phyloP scores from a whole-genome alignment of 2,888 invertebrate species.

The Amblyjoppa fuscipennis region DNA sequence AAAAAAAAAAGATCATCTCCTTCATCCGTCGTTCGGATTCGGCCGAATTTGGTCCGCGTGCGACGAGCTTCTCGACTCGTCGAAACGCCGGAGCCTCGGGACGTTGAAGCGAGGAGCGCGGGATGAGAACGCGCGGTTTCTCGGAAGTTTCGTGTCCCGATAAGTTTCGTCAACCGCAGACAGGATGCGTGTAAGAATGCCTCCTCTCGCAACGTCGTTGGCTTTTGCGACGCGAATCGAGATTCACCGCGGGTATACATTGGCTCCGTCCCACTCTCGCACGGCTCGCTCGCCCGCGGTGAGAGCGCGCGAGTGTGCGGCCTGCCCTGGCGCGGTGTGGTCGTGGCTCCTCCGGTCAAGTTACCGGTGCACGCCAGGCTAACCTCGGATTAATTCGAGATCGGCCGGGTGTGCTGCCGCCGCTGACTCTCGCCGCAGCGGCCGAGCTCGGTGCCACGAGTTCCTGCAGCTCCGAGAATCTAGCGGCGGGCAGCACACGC shows the following conservation, averaged over 20 bases:
- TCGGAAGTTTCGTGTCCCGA: slow-evolving; percentile 83
- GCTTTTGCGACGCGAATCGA: slow-evolving; percentile 45
- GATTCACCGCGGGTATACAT: slow-evolving; percentile 29
- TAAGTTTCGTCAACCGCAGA: slow-evolving; percentile 84
- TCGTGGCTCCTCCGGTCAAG: slow-evolving; percentile 77
- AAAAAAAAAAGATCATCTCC: neutral
- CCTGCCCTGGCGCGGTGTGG: slow-evolving; percentile 70
- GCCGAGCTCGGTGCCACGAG: slow-evolving; percentile 17
- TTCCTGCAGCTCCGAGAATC: slow-evolving; percentile 3
- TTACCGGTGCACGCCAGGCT: slow-evolving; percentile 78
- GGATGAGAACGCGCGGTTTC: slow-evolving; percentile 73
- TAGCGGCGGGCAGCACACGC: neutral
- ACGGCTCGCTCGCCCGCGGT: neutral
- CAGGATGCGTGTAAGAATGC: slow-evolving; percentile 83
- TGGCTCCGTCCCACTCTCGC: slow-evolving; percentile 21
- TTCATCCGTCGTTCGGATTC: slow-evolving; percentile 33
- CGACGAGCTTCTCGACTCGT: slow-evolving; percentile 22
- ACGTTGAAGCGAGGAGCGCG: slow-evolving; percentile 49
- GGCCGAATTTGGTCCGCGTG: slow-evolving; percentile 59
- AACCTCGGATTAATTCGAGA: slow-evolving; percentile 82
- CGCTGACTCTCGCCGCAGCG: slow-evolving; percentile 18
- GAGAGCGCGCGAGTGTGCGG: slow-evolving; percentile 47
- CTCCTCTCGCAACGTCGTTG: slow-evolving; percentile 57
- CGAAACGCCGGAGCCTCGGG: slow-evolving; percentile 39
- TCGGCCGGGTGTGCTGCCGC: slow-evolving; percentile 68